Conservation (phyloP, 2,113 vertebrate species). For the Poeciliopsis occidentalis region DNA sequence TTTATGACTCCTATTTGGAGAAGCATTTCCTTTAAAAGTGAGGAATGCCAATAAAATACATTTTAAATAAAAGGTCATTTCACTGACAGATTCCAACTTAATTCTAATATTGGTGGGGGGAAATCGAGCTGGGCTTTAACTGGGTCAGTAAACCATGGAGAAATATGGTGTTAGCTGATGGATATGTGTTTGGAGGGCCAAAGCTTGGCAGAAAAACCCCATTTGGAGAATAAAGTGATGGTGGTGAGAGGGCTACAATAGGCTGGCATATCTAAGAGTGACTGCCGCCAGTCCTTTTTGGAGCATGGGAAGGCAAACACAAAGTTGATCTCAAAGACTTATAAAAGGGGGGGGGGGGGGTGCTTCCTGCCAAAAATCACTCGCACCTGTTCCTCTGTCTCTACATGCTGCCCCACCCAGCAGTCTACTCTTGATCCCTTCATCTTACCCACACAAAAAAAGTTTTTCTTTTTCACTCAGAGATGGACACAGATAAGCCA, state of each 20-base stretch:
- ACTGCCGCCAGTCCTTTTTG: constrained; percentile 62
- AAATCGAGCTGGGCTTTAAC: constrained; percentile 26
- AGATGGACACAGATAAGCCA: constrained; percentile 22
- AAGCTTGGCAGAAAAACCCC: constrained; percentile 47
- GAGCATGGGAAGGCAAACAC: constrained; percentile 83
- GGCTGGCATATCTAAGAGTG: constrained; percentile 50
- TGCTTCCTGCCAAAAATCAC: constrained; percentile 74
- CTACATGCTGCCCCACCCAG: constrained; percentile 53
- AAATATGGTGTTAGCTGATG: constrained; percentile 6
- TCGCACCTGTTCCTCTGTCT: constrained; percentile 76
- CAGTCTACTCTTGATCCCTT: constrained; percentile 43
- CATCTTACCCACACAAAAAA: constrained; percentile 45
- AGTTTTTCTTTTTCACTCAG: constrained; percentile 38
- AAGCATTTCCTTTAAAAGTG: not conserved
- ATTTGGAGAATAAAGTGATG: constrained; percentile 50
- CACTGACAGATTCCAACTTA: not conserved
- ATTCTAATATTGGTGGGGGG: constrained; percentile 4
- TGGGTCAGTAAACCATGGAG: constrained; percentile 58
- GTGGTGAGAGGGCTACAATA: constrained; percentile 49
- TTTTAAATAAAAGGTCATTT: not conserved
- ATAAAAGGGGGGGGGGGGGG: constrained; percentile 36
- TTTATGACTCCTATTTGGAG: constrained; percentile 1
- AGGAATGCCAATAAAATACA: not conserved
- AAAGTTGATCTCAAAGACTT: constrained; percentile 75
- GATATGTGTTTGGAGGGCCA: not conserved